Conservation (phyloP, 2,888 invertebrate genomes). For the Tipula helvola region DNA sequence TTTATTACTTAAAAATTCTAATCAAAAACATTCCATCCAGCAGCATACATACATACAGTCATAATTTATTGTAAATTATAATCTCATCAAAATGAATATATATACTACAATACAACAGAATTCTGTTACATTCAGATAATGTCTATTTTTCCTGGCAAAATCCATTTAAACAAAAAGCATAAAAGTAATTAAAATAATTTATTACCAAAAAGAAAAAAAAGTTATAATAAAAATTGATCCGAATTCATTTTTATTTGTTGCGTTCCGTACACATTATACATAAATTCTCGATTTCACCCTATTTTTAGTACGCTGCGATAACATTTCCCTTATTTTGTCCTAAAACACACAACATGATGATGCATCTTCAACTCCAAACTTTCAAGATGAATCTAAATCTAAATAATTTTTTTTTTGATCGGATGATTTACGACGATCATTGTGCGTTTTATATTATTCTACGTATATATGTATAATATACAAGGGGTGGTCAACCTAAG, state of each 20-base stretch:
- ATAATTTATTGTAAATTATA: constrained; percentile 4
- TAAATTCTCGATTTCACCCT: background rate
- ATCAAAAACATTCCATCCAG: background rate
- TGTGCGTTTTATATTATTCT: background rate
- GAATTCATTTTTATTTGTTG: background rate
- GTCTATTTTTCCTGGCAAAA: constrained; percentile 5
- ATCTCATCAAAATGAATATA: background rate
- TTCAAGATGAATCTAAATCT: background rate
- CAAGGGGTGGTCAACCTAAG: background rate
- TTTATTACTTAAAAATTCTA: background rate
- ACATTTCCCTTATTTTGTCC: background rate
- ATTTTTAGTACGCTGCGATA: background rate
- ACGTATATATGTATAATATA: background rate
- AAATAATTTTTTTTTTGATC: background rate
- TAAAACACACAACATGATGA: background rate
- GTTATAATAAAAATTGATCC: background rate
- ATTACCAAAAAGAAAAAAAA: background rate
- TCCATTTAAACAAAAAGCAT: constrained; percentile 4
- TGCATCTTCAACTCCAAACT: background rate
- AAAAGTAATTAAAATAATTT: constrained; percentile 10
- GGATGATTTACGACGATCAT: background rate
- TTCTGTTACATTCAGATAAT: constrained; percentile 7
- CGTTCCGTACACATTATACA: background rate
- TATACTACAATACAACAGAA: background rate
- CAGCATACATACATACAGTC: background rate